Conservation (phyloP, 2,113 vertebrate genomes). For the Xiphophorus hellerii region DNA sequence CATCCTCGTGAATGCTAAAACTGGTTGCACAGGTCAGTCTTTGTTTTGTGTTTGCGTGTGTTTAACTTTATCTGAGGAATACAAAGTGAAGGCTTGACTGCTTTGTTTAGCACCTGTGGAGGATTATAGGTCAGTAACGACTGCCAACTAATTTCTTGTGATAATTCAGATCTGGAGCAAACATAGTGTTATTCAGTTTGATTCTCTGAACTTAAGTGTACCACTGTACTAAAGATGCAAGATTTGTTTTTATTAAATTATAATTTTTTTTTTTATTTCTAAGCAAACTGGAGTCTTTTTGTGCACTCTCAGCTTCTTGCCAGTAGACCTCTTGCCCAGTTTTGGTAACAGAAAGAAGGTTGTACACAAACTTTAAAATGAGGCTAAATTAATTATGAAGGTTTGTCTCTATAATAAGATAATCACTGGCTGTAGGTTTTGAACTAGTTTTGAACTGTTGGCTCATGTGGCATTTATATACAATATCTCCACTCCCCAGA, state of each 20-base stretch:
- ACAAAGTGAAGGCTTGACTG: conserved; percentile 1
- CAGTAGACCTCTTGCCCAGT: conserved; percentile 37
- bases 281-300: not conserved
- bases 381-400: conserved; percentile 4
- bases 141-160: conserved; percentile 46
- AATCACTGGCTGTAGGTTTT: not conserved
- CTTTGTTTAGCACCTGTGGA: conserved; percentile 60
- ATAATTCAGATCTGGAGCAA: conserved; percentile 40
- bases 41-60: conserved; percentile 48
- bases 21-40: conserved; percentile 52
- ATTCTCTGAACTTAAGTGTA: not conserved
- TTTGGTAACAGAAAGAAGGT: conserved; percentile 32
- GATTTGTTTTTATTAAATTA: conserved; percentile 22
- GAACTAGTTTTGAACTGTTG: not conserved
- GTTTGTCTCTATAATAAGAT: not conserved
- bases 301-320: not conserved
- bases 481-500: not conserved
- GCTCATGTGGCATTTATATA: no score
- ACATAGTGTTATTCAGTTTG: conserved; percentile 4
- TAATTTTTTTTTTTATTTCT: not conserved
- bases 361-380: not conserved
- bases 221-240: not conserved
- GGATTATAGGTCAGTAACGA: conserved; percentile 54
- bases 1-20: conserved; percentile 48
- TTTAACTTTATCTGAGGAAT: conserved; percentile 44